Percentiles rank a stretch among this genome's conserved stretches.
These are phyloP conservation scores for Glomeris maerens DNA, from an alignment of 1,140 invertebrate genomes.

Conservation along the genomic window DNA sequence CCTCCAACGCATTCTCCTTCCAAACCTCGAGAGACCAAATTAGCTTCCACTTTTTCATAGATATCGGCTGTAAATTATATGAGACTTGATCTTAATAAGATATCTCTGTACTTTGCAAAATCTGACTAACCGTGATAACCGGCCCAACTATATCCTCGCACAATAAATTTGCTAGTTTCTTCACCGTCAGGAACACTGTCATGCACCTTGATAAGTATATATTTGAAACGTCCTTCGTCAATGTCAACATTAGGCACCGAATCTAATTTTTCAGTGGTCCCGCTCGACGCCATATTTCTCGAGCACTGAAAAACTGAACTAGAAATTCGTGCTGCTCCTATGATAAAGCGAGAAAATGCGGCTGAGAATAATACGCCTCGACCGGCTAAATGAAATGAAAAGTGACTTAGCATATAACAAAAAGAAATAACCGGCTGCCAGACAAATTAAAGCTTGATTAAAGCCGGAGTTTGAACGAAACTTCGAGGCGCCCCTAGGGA, in stretches of 20 bases:
- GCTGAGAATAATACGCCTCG: too few species aligned
- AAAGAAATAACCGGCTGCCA: too few species aligned
- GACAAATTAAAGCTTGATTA: too few species aligned
- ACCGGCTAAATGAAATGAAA: too few species aligned
- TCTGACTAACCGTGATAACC: constrained; percentile 49
- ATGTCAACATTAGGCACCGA: constrained; percentile 59
- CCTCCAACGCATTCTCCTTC: constrained; percentile 63
- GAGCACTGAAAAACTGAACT: too few species aligned
- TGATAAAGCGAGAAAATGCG: too few species aligned
- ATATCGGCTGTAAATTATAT: constrained; percentile 42
- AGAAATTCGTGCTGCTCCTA: too few species aligned
- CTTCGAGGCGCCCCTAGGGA: too few species aligned
- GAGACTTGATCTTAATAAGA: constrained; percentile 2
- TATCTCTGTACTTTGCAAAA: not conserved
- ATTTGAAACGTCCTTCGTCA: constrained; percentile 71
- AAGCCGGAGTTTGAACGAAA: too few species aligned
- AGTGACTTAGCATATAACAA: too few species aligned
- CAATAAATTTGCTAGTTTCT: constrained; percentile 44
- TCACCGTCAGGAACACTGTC: constrained; percentile 29
- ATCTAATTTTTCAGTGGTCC: too few species aligned
- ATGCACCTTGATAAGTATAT: constrained; percentile 62
- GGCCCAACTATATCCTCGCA: constrained; percentile 53
- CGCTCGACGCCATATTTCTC: too few species aligned
- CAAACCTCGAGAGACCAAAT: constrained; percentile 38
- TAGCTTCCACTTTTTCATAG: constrained; percentile 42